phyloP scores from a whole-genome alignment of 2,888 invertebrate genomes.

The Plutella xylostella region DNA sequence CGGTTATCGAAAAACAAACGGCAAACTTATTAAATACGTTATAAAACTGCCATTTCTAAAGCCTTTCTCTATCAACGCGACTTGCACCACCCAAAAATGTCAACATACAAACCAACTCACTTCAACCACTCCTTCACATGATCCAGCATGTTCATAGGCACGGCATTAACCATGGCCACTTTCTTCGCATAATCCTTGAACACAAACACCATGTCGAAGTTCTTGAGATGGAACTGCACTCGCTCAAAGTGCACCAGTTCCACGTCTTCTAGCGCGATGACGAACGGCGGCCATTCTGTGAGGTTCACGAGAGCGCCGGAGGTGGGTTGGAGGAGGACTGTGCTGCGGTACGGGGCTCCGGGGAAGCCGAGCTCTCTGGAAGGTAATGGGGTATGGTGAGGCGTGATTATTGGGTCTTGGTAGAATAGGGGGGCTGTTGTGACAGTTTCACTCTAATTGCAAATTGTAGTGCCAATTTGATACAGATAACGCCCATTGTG shows the following conservation, averaged over 20 bases:
- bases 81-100: neutral
- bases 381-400: neutral
- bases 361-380: slow-evolving; percentile 94
- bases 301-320: slow-evolving; percentile 97
- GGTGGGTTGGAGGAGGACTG: slow-evolving; percentile 96
- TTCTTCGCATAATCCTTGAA: slow-evolving; percentile 98
- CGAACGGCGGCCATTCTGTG: slow-evolving; percentile 99
- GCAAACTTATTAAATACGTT: too few species aligned
- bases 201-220: slow-evolving; percentile 99
- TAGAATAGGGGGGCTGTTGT: too few species aligned
- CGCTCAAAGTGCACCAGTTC: slow-evolving; percentile 99
- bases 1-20: too few species aligned
- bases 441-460: too few species aligned
- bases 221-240: slow-evolving; percentile 98
- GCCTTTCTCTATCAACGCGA: too few species aligned
- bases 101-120: slow-evolving; percentile 63
- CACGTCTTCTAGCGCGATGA: slow-evolving; percentile 96
- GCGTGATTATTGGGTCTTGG: too few species aligned
- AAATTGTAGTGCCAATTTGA: too few species aligned
- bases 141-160: slow-evolving; percentile 99
- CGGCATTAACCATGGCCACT: slow-evolving; percentile 97
- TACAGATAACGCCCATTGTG: too few species aligned
- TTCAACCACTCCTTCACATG: slow-evolving; percentile 99
- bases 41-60: too few species aligned
- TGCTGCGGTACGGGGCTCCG: slow-evolving; percentile 96